Evolutionary conservation across 2,797 vertebrate genomes (phyloP).

Genomic region (Phataginus tetradactyla): DNA sequence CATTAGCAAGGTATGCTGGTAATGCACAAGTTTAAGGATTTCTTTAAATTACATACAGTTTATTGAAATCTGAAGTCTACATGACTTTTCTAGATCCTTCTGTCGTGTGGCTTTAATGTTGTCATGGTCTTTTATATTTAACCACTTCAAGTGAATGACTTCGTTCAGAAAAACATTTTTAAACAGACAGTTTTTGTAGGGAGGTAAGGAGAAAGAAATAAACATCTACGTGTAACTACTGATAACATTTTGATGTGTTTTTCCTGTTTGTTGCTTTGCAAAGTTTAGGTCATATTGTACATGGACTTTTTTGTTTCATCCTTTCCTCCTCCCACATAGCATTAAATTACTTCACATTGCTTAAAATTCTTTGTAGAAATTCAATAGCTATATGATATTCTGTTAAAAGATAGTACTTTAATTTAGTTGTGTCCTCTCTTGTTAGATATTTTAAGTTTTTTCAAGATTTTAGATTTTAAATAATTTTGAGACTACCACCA

Average conservation of each 20-base stretch:
- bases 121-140: slow-evolving; percentile 1
- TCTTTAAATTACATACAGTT: neutral
- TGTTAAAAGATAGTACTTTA: neutral
- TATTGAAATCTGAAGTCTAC: neutral
- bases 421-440: neutral
- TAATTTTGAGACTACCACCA: neutral
- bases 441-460: neutral
- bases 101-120: neutral
- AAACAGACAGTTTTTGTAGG: neutral
- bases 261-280: neutral
- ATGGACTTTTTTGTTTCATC: neutral
- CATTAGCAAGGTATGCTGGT: neutral
- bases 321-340: neutral
- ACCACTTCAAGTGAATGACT: neutral
- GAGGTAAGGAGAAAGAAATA: neutral
- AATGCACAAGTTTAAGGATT: neutral
- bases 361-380: neutral
- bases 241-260: neutral
- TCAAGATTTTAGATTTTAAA: slow-evolving; percentile 23
- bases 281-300: neutral
- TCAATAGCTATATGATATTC: neutral
- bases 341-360: neutral
- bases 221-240: neutral
- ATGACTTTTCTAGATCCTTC: neutral
- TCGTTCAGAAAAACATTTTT: neutral